A percentile compares a stretch with the other conserved stretches of the same genome.
phyloP scores from a whole-genome alignment of 1,140 invertebrate genomes.

The Thaumatotibia leucotreta region DNA sequence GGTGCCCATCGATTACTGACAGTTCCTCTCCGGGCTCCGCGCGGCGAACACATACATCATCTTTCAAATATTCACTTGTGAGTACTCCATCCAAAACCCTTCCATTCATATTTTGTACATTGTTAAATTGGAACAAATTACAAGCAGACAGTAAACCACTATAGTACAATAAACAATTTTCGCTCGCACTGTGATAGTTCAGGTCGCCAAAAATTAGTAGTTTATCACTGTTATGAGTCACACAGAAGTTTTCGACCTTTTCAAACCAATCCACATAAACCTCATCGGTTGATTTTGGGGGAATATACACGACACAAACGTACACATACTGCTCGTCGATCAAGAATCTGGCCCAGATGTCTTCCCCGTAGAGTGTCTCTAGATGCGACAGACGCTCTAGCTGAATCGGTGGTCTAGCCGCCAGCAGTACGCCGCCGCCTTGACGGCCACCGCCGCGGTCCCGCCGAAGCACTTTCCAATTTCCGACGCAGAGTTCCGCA shows the following conservation, averaged over 20 bases:
- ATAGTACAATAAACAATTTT: not conserved
- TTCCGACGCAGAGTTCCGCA: too few relatives aligned
- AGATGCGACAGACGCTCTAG: not conserved
- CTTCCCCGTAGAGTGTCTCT: not conserved
- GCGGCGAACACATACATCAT: too few relatives aligned
- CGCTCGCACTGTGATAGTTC: slow-evolving; percentile 4
- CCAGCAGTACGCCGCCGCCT: too few relatives aligned
- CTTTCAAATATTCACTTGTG: too few relatives aligned
- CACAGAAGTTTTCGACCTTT: slow-evolving; percentile 2
- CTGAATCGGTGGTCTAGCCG: too few relatives aligned
- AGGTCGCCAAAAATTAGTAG: slow-evolving; percentile 5
- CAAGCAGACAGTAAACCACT: not conserved
- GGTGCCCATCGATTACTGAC: too few relatives aligned
- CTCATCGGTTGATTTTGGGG: not conserved
- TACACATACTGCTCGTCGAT: not conserved
- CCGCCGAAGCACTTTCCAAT: too few relatives aligned
- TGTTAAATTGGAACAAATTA: slow-evolving; percentile 7
- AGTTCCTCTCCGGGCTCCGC: too few relatives aligned
- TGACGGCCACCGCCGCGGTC: too few relatives aligned
- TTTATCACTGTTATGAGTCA: not conserved
- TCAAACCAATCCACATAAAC: slow-evolving; percentile 9
- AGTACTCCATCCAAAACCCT: too few relatives aligned
- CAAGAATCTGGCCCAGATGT: not conserved
- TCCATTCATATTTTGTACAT: slow-evolving; percentile 14
- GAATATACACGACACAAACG: slow-evolving; percentile 14